phyloP scores from a whole-genome alignment of 2,797 vertebrate species.

The Glyptemys insculpta region DNA sequence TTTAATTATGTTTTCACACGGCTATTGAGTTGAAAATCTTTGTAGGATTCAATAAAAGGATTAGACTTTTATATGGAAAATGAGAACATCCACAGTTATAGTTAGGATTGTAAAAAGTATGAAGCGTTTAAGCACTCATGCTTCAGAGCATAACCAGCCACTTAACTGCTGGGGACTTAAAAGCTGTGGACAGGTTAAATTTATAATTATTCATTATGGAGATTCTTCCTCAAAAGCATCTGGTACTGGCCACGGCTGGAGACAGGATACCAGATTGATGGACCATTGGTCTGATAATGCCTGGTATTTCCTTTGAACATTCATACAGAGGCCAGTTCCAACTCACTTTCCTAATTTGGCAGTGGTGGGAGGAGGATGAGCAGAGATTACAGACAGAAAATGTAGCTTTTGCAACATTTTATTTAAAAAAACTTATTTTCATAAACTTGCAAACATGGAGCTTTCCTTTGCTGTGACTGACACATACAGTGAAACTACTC shows the following conservation, averaged over 20 bases:
- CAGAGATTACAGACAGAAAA: background rate
- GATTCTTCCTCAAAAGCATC: background rate
- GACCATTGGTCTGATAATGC: rapidly evolving
- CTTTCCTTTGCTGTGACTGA: rapidly evolving
- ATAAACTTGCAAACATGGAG: background rate
- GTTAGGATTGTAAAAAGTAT: background rate
- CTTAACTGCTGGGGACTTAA: background rate
- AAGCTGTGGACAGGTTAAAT: background rate
- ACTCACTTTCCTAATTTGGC: background rate
- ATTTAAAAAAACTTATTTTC: background rate
- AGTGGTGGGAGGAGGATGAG: background rate
- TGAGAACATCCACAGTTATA: rapidly evolving
- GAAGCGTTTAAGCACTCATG: background rate
- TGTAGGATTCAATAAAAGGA: background rate
- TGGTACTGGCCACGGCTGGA: background rate
- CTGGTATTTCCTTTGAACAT: background rate
- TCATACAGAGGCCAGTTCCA: rapidly evolving
- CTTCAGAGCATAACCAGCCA: background rate
- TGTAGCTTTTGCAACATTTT: background rate
- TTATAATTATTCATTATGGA: background rate
- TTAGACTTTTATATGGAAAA: background rate
- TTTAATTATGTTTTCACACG: background rate
- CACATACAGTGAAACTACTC: background rate
- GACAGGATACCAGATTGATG: background rate
- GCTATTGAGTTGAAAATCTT: background rate